Conservation (phyloP, 1,140 invertebrate genomes). For the Physella acuta region DNA sequence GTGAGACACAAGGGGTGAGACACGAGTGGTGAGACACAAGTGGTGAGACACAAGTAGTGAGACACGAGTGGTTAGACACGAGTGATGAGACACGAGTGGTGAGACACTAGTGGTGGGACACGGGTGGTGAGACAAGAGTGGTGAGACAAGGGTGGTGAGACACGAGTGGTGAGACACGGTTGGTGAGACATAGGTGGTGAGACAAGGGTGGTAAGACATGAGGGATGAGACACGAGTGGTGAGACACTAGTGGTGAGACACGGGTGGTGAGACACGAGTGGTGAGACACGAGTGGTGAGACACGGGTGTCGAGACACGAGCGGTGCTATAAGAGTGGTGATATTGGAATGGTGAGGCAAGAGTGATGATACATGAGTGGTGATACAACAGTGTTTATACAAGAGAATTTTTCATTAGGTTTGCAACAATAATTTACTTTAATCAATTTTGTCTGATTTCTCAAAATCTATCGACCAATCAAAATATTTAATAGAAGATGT, state of each 20-base stretch:
- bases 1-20: background rate
- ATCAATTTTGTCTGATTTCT: no score
- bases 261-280: background rate
- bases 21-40: background rate
- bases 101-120: background rate
- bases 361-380: no score
- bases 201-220: background rate
- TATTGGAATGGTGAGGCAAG: background rate
- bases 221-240: no score
- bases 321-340: background rate
- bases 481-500: no score
- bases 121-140: background rate
- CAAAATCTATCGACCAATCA: no score
- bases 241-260: background rate
- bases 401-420: no score
- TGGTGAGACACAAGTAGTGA: background rate
- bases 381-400: no score
- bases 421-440: no score
- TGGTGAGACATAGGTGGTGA: background rate
- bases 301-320: background rate
- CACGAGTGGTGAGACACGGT: background rate
- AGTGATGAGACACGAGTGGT: background rate
- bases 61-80: no score
- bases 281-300: background rate
- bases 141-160: background rate